phyloP scores from a whole-genome alignment of 1,140 invertebrate species.

The fruit fly (Drosophila melanogaster) region DNA sequence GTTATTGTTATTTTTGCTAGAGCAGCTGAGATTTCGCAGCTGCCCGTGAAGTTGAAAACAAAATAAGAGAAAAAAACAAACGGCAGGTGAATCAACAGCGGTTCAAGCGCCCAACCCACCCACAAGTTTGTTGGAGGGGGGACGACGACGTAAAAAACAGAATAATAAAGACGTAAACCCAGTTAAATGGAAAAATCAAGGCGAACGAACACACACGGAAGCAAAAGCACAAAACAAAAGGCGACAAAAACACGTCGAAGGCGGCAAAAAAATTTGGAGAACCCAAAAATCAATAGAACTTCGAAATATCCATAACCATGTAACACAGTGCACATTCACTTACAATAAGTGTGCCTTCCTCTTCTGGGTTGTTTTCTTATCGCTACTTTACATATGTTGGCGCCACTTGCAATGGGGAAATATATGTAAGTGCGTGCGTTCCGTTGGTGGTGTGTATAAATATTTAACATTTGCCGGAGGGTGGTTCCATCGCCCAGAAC shows the following conservation, averaged over 20 bases:
- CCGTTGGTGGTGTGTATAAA: slow-evolving; percentile 59
- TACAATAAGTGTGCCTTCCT: slow-evolving; percentile 51
- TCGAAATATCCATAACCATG: slow-evolving; percentile 12
- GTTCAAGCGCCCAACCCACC: slow-evolving; percentile 1
- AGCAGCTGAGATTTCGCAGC: slow-evolving; percentile 58
- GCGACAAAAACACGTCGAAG: slow-evolving; percentile 31
- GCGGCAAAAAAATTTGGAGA: slow-evolving; percentile 27
- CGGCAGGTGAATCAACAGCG: slow-evolving; percentile 37
- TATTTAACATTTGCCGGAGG: slow-evolving; percentile 53
- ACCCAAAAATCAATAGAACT: slow-evolving; percentile 49
- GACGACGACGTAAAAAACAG: neutral
- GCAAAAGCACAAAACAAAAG: slow-evolving; percentile 37
- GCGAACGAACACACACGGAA: slow-evolving; percentile 9
- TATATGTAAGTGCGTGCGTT: slow-evolving; percentile 21
- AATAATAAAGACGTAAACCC: slow-evolving; percentile 23
- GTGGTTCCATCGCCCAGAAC: slow-evolving; percentile 7
- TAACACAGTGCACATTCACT: slow-evolving; percentile 45
- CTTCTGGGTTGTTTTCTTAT: slow-evolving; percentile 39
- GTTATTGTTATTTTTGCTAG: slow-evolving; percentile 14
- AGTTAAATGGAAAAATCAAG: slow-evolving; percentile 28
- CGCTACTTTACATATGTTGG: slow-evolving; percentile 68
- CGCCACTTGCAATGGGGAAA: slow-evolving; percentile 49
- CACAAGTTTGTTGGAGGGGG: neutral
- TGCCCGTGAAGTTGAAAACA: slow-evolving; percentile 23
- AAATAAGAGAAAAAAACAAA: slow-evolving; percentile 15